Base-by-base conservation (phyloP, 2,888 invertebrate genomes). In the Ornithoptera priamus region DNA sequence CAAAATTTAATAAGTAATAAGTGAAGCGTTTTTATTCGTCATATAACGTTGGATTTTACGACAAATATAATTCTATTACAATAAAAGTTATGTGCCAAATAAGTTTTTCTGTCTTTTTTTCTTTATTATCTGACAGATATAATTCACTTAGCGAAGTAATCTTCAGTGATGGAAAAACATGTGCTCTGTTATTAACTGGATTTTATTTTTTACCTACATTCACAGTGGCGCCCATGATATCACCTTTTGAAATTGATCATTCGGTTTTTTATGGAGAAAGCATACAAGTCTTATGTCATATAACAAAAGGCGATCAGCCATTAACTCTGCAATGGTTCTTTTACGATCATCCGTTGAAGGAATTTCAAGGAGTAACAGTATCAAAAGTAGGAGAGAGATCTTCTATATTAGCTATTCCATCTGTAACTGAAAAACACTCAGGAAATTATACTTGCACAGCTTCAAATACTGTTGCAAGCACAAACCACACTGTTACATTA, bases 221-320 rank as follows among this genome's bases (percentile, higher is more conserved):
- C 88, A 82, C 95, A 97, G 97, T 97, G 90, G 85, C 95, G 81
- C 97, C 97, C 85, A 95, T 95, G 88, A 96, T 97, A 89, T 95
- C 94, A 87, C 96, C 96, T 80, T 97, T 97, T 91, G 94, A 94
- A 86, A 96, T 97, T 88, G 96, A 96, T 85, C 94, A 94, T 76
- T 95, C 96, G 79, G 94, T 96, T 78, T 95, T 95, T 88, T 95
- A 95, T 81, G 97, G 96, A 75, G 96, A 96, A 86, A 95, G 96
- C 73, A 96, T 95, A 77, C 96, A 97, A 88, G 94, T 95, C 76
- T 94, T 93, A 78, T 96, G 95, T 87, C 90, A 94, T 75, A 93
- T 94, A 75, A 91, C 94, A 65, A 94, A 94, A 81, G 95, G 96
- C 66, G 96, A 96, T 89, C 90, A 94, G 75, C 96, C 96, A 68